A percentile compares a stretch with the other conserved stretches of the same genome.
Evolutionary conservation across 2,797 vertebrate genomes (phyloP).

Genomic region (Paratrypauchen microcephalus): DNA sequence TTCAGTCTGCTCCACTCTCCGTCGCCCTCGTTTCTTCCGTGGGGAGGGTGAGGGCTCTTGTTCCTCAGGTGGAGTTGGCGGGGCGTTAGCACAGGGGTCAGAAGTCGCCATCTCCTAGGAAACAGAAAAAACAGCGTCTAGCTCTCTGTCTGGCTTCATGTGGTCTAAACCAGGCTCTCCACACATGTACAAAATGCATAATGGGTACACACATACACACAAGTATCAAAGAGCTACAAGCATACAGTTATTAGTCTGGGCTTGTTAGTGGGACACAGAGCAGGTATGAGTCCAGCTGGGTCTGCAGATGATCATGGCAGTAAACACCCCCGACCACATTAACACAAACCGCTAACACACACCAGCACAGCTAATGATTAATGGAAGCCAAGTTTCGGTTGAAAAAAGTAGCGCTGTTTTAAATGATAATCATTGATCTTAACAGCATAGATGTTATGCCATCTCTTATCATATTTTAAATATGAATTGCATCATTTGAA

Average conservation of each 20-base stretch:
- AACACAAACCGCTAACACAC: conserved; percentile 39
- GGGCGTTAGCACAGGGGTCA: conserved; percentile 73
- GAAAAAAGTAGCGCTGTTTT: background rate
- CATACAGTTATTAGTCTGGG: conserved; percentile 47
- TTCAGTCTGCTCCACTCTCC: conserved; percentile 71
- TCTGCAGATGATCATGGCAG: conserved; percentile 52
- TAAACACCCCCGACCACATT: conserved; percentile 40
- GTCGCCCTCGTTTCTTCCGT: conserved; percentile 75
- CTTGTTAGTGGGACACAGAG: conserved; percentile 53
- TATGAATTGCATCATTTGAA: background rate
- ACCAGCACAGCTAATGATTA: conserved; percentile 36
- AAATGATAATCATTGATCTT: background rate
- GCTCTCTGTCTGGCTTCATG: conserved; percentile 38
- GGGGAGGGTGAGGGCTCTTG: conserved; percentile 69
- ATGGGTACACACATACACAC: conserved; percentile 3
- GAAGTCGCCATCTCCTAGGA: conserved; percentile 73
- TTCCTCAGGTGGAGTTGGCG: conserved; percentile 74
- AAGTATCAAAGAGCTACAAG: conserved; percentile 39
- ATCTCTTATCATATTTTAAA: background rate
- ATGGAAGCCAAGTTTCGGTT: conserved; percentile 11
- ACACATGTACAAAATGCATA: conserved; percentile 22
- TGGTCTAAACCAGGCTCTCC: conserved; percentile 51
- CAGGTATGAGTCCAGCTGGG: conserved; percentile 45
- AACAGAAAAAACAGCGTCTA: conserved; percentile 60
- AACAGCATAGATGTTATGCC: background rate